Conservation (phyloP, 2,888 invertebrate genomes). For the Lamellibrachia columna region DNA sequence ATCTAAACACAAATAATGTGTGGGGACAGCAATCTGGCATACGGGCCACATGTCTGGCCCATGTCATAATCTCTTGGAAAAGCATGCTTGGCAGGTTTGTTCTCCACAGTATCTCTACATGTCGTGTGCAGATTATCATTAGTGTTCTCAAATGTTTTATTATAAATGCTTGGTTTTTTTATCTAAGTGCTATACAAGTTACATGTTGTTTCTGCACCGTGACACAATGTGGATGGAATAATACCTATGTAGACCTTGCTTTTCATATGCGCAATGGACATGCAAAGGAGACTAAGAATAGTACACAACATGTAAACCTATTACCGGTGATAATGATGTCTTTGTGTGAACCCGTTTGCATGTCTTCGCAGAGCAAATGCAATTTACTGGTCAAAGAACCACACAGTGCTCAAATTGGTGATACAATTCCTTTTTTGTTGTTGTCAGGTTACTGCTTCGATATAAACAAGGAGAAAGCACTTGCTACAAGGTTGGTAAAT, state of each 20-base stretch:
- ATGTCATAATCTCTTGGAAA: too few species aligned
- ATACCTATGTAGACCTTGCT: neutral
- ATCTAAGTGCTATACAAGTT: neutral
- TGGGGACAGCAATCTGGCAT: neutral
- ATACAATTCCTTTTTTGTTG: neutral
- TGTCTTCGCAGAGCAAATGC: neutral
- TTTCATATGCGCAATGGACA: neutral
- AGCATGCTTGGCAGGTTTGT: neutral
- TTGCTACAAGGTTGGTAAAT: neutral
- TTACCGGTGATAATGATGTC: neutral
- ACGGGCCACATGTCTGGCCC: neutral
- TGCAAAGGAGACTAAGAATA: neutral
- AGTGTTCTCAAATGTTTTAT: neutral
- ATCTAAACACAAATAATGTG: too few species aligned
- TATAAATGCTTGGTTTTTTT: neutral
- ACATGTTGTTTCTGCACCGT: neutral
- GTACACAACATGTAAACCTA: neutral
- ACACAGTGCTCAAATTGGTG: neutral
- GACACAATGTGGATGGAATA: neutral
- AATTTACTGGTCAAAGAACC: neutral
- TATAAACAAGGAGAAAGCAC: neutral
- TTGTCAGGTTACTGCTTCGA: neutral
- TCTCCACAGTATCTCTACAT: neutral
- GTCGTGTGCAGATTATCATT: neutral
- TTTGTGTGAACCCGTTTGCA: neutral